Conservation (phyloP, 2,113 vertebrate species). For the Tetrao urogallus region DNA sequence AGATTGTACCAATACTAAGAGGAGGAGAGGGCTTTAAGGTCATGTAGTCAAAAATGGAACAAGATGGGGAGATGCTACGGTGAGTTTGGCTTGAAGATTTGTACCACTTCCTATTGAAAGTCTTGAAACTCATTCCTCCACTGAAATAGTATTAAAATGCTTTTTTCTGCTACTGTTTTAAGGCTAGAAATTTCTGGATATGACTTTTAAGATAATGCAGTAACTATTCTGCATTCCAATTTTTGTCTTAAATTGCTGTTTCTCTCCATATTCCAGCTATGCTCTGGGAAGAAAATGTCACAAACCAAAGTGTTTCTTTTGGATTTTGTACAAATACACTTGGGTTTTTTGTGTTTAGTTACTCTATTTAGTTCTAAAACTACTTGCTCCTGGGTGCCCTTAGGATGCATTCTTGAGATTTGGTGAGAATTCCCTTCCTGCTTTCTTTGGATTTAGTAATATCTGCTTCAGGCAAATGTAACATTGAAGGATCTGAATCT, state of each 20-base stretch:
- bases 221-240: not conserved
- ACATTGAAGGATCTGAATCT: not conserved
- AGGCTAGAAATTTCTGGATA: not conserved
- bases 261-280: not conserved
- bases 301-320: not conserved
- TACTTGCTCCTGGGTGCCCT: not conserved
- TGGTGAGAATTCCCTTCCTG: not conserved
- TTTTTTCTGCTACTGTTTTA: not conserved
- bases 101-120: not conserved
- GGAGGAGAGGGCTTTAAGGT: not conserved
- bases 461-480: not conserved
- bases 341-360: not conserved
- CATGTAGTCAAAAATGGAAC: not conserved
- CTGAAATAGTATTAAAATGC: not conserved
- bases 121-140: not conserved
- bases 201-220: not conserved
- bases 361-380: not conserved
- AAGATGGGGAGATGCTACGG: not conserved
- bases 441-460: not conserved
- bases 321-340: not conserved
- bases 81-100: slow-evolving; percentile 6
- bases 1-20: not conserved
- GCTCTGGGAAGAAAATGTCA: not conserved
- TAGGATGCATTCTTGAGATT: not conserved
- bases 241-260: not conserved